These are phyloP conservation scores for Saccopteryx bilineata DNA, from an alignment of 2,113 vertebrate species.

Conservation along the genomic window DNA sequence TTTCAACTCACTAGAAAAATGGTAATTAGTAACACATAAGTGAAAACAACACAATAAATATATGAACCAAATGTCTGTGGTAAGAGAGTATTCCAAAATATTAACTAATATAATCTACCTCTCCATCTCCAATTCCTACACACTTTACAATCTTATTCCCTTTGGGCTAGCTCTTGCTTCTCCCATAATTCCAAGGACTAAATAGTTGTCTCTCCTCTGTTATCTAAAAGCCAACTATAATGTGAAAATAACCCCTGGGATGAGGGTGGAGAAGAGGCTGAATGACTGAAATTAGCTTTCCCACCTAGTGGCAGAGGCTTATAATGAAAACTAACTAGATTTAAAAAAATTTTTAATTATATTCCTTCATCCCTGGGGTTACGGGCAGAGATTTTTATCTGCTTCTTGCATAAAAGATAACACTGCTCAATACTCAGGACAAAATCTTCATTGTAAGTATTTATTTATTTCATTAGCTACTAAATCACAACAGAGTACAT, in stretches of 20 bases:
- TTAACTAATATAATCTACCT: background rate
- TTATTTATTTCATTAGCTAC: background rate
- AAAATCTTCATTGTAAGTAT: background rate
- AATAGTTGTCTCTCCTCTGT: constrained; percentile 9
- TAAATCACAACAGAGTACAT: background rate
- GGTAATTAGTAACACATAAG: background rate
- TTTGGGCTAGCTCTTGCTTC: background rate
- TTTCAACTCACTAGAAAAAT: constrained; percentile 55
- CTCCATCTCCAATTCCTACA: background rate
- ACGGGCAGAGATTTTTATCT: background rate
- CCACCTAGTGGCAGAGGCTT: background rate
- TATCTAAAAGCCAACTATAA: background rate
- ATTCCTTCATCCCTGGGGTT: background rate
- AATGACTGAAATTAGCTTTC: constrained; percentile 27
- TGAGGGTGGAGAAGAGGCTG: background rate
- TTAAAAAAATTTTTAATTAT: background rate
- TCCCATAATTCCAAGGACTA: background rate
- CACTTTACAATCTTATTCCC: background rate
- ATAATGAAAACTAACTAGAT: background rate
- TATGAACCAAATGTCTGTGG: background rate
- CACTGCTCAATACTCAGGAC: background rate
- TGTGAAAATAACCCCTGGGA: background rate
- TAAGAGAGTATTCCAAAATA: background rate
- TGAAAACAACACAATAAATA: background rate
- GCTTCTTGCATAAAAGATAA: background rate